A percentile compares a stretch with the other conserved stretches of the same genome.
phyloP scores from a whole-genome alignment of 1,140 invertebrate genomes.

The Drosophila nikananu region DNA sequence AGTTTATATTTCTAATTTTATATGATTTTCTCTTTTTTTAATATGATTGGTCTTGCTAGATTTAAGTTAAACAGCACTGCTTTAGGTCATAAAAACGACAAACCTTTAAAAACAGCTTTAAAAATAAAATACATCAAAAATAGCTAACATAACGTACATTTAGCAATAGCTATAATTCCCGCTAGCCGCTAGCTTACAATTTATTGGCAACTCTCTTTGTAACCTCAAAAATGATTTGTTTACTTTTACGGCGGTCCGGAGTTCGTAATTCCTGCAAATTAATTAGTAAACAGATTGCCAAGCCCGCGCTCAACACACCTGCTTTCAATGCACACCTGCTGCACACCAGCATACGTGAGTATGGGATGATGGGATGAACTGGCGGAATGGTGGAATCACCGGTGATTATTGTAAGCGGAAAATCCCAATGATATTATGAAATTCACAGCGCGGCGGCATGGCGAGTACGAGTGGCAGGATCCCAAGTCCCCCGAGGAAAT shows the following conservation, averaged over 20 bases:
- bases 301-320: slow-evolving; percentile 28
- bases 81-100: too few relatives aligned
- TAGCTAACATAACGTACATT: too few relatives aligned
- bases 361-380: not conserved
- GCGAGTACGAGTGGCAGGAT: slow-evolving; percentile 97
- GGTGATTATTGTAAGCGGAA: not conserved
- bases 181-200: too few relatives aligned
- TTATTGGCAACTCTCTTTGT: slow-evolving; percentile 8
- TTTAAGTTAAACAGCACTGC: too few relatives aligned
- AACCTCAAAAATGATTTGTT: slow-evolving; percentile 84
- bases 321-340: slow-evolving; percentile 31
- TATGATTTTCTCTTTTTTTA: not conserved
- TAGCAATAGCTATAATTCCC: too few relatives aligned
- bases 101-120: too few relatives aligned
- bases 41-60: too few relatives aligned
- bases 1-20: not conserved
- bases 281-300: slow-evolving; percentile 54
- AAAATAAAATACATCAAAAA: not conserved
- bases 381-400: not conserved
- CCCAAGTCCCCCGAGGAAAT: slow-evolving; percentile 96
- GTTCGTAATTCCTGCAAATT: slow-evolving; percentile 63
- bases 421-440: slow-evolving; percentile 47
- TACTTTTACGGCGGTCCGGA: slow-evolving; percentile 73
- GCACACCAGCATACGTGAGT: slow-evolving; percentile 72
- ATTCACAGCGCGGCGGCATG: slow-evolving; percentile 85